Base-by-base conservation (phyloP, 2,797 vertebrate genomes). In the Macrochelys suwanniensis region DNA sequence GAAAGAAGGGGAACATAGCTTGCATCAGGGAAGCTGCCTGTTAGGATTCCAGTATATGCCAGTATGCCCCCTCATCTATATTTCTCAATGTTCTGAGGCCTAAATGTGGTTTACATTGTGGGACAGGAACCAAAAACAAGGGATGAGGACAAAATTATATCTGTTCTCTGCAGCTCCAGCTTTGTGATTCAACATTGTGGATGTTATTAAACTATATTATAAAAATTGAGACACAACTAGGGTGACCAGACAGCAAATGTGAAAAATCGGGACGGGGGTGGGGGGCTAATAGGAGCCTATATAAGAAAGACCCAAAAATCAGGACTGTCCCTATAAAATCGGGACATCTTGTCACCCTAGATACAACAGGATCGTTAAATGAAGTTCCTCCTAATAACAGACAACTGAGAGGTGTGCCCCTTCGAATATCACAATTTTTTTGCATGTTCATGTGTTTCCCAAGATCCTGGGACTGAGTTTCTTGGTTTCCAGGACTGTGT, bases 111-210 rank as follows among this genome's bases (percentile, higher is more conserved):
- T 88, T 42, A 8, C 0, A 0, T 77, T 96, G 87, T 96, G 92
- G 95, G 87, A 84, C 0, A 2, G 85, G 77, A 65, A 96, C 96
- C 94, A 93, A 91, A 96, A 96, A 96, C 61, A 82, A 97, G 87
- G 93, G 94, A 91, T 83, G 94, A 94, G 82, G 85, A 94, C n/a
- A 91, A 96, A 96, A 96, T 94, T 95, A 95, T 28, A n/a, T 87
- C 77, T 96, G 51, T 76, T 94, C 86, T 95, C 85, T 87, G 54
- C 6, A 0, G 80, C 13, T 71, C 37, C 87, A 28, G 57, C 79
- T 96, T 89, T 51, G 4, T 89, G 88, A 94, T 96, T 90, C 53
- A 68, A 94, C 77, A 45, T 2, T 28, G 53, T 88, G 19, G 61
- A 89, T 82, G 54, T 42, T 87, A 50, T 57, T 92, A 96, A 88